Evolutionary conservation across 2,888 invertebrate species (phyloP).

Genomic region (Zhengitettix transpicula): DNA sequence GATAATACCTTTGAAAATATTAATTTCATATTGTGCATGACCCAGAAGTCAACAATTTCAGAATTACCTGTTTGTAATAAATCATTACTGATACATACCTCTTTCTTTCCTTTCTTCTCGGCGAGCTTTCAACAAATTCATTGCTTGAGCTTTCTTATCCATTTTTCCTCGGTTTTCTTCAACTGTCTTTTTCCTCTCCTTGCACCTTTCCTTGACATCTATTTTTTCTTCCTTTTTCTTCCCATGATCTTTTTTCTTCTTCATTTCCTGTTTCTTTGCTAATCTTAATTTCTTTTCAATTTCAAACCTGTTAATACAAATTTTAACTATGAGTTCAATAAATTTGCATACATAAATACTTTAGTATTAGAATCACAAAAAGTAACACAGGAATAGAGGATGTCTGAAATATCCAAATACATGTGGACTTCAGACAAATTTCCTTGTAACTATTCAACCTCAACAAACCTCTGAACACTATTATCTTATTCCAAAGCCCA

Average conservation of each 20-base stretch:
- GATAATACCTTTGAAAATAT: too few relatives aligned
- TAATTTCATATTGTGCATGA: too few relatives aligned
- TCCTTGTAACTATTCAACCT: not conserved
- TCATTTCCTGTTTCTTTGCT: conserved; percentile 59
- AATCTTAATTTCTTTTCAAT: conserved; percentile 84
- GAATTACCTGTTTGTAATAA: too few relatives aligned
- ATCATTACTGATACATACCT: conserved; percentile 26
- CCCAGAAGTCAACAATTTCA: too few relatives aligned
- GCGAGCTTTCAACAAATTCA: conserved; percentile 79
- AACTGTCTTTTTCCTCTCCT: conserved; percentile 77
- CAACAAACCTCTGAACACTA: too few relatives aligned
- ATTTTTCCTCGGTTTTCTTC: conserved; percentile 64
- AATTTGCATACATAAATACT: not conserved
- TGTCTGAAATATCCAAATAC: not conserved
- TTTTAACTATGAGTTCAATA: not conserved
- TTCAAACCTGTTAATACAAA: conserved; percentile 50
- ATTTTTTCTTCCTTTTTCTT: conserved; percentile 30
- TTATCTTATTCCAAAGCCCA: too few relatives aligned
- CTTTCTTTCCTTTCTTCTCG: conserved; percentile 76
- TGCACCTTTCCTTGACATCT: conserved; percentile 60
- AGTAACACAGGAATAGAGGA: not conserved
- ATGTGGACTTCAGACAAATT: not conserved
- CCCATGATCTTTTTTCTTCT: conserved; percentile 33
- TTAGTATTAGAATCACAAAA: not conserved
- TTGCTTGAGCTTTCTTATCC: conserved; percentile 81